These are phyloP conservation scores for Myotis yumanensis DNA, from an alignment of 2,113 vertebrate genomes.

Conservation along the genomic window DNA sequence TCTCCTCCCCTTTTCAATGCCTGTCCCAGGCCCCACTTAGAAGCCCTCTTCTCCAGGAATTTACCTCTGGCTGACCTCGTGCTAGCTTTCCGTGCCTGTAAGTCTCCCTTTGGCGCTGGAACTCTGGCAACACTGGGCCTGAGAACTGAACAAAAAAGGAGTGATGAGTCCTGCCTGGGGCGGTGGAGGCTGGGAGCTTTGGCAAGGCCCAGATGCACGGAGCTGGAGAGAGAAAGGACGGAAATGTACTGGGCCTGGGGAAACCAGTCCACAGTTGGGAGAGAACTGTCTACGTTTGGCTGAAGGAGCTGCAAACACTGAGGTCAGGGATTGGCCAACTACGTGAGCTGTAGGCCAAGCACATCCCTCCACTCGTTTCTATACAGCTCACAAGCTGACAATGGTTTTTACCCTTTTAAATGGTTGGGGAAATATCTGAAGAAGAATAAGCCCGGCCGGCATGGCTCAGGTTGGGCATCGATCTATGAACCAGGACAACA, in stretches of 20 bases:
- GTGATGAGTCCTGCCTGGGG: neutral
- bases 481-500: too few relatives aligned
- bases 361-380: neutral
- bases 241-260: neutral
- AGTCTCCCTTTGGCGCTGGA: conserved; percentile 9
- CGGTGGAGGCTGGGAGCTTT: neutral
- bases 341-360: rapidly evolving
- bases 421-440: neutral
- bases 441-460: too few relatives aligned
- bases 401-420: neutral
- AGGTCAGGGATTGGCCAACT: neutral
- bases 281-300: neutral
- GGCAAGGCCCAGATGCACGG: neutral
- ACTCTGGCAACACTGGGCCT: neutral
- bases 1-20: neutral
- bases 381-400: neutral
- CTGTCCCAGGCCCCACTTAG: neutral
- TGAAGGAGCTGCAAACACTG: neutral
- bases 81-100: neutral
- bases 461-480: too few relatives aligned
- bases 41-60: neutral
- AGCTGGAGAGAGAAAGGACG: neutral
- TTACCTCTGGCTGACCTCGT: neutral
- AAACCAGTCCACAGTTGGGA: neutral
- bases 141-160: neutral